These are phyloP conservation scores for Drosophila sp. DNA, from an alignment of 1,140 invertebrate genomes.

Conservation along the genomic window DNA sequence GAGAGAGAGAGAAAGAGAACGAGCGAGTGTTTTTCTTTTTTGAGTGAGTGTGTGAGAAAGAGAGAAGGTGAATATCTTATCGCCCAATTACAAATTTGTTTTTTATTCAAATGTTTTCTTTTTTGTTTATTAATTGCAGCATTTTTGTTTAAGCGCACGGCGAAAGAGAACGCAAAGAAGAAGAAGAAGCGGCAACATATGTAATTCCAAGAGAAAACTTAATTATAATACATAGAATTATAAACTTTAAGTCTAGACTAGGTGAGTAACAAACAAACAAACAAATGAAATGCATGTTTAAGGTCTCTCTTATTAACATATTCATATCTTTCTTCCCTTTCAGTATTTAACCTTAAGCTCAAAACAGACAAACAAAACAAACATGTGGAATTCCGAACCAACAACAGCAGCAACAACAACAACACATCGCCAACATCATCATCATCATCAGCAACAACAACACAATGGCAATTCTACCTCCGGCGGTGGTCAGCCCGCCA, in stretches of 20 bases:
- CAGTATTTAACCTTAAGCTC: slow-evolving; percentile 55
- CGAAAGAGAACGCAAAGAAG: neutral
- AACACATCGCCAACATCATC: slow-evolving; percentile 42
- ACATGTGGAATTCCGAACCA: slow-evolving; percentile 81
- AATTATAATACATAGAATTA: slow-evolving; percentile 52
- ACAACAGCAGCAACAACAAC: slow-evolving; percentile 54
- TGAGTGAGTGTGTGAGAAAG: neutral
- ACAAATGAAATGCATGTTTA: neutral
- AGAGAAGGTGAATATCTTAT: slow-evolving; percentile 48
- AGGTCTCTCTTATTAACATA: slow-evolving; percentile 1
- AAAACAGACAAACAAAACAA: slow-evolving; percentile 29
- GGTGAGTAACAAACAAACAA: slow-evolving; percentile 50
- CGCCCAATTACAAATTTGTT: slow-evolving; percentile 28
- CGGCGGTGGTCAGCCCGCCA: slow-evolving; percentile 56
- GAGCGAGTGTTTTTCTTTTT: slow-evolving; percentile 10
- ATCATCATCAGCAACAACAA: slow-evolving; percentile 48
- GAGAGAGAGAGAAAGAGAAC: neutral
- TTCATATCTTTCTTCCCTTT: neutral
- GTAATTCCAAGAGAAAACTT: slow-evolving; percentile 72
- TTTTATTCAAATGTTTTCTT: slow-evolving; percentile 4
- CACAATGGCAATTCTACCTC: slow-evolving; percentile 75
- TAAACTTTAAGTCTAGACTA: slow-evolving; percentile 54
- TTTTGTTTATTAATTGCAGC: slow-evolving; percentile 47
- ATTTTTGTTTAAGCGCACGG: slow-evolving; percentile 71
- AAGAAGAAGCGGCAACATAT: slow-evolving; percentile 40